Percentiles rank a stretch among this genome's conserved stretches.
Evolutionary conservation across 1,140 invertebrate species (phyloP).

Genomic region (Platyscapa corneri): DNA sequence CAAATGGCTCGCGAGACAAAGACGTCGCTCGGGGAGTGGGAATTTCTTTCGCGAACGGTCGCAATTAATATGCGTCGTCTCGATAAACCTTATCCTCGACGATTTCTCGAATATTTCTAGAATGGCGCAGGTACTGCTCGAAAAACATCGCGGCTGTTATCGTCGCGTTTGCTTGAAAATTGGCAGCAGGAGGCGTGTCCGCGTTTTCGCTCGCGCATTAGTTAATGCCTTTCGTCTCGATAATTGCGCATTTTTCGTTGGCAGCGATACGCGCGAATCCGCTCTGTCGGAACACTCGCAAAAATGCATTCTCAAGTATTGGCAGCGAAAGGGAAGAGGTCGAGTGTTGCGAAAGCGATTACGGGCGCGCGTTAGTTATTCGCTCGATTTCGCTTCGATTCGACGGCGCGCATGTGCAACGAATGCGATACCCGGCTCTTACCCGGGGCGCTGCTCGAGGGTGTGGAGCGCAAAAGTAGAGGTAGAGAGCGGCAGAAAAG

Average conservation of each 20-base stretch:
- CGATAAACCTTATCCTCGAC: neutral
- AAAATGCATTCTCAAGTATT: too few relatives aligned
- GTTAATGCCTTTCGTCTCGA: too few relatives aligned
- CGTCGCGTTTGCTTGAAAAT: neutral
- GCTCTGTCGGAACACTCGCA: too few relatives aligned
- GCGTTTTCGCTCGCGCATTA: too few relatives aligned
- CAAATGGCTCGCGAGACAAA: neutral
- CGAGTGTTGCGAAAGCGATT: too few relatives aligned
- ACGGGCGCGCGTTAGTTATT: too few relatives aligned
- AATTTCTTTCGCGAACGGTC: neutral
- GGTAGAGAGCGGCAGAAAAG: neutral
- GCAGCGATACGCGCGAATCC: too few relatives aligned
- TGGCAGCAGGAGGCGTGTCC: too few relatives aligned
- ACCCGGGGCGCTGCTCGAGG: neutral
- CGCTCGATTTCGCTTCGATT: neutral
- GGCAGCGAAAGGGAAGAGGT: too few relatives aligned
- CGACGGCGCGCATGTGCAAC: conserved; percentile 19
- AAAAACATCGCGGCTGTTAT: neutral
- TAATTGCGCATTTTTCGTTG: too few relatives aligned
- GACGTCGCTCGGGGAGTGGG: neutral
- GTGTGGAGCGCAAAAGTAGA: too few relatives aligned
- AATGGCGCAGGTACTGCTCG: neutral
- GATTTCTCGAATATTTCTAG: neutral
- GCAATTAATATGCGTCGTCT: neutral
- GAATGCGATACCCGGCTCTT: neutral